phyloP scores from a whole-genome alignment of 2,888 invertebrate genomes.

The Scaptomyza cyrtandrae region DNA sequence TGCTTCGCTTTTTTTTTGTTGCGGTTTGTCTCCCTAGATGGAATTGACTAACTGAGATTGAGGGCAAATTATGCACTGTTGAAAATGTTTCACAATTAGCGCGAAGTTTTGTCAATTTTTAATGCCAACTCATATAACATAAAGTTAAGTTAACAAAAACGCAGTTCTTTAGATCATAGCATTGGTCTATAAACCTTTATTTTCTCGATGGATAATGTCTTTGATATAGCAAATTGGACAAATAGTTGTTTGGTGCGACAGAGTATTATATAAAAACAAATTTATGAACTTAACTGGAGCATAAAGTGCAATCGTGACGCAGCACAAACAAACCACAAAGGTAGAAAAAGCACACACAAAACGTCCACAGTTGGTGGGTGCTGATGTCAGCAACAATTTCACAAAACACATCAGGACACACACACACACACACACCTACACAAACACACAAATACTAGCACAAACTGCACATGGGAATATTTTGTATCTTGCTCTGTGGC shows the following conservation, averaged over 20 bases:
- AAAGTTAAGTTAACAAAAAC: not conserved
- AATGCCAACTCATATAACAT: not conserved
- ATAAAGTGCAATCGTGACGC: slow-evolving; percentile 17
- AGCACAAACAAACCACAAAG: slow-evolving; percentile 33
- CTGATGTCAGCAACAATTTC: slow-evolving; percentile 64
- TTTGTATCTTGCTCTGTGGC: slow-evolving; percentile 20
- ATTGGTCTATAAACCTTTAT: not conserved
- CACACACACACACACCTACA: not conserved
- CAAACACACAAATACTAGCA: not conserved
- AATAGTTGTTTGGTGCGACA: not conserved
- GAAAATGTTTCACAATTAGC: slow-evolving; percentile 56
- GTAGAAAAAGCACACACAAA: not conserved
- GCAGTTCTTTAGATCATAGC: not conserved
- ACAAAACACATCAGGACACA: not conserved
- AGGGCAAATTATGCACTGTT: slow-evolving; percentile 51
- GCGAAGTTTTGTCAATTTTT: slow-evolving; percentile 18
- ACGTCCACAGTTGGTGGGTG: slow-evolving; percentile 22
- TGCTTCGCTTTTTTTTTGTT: slow-evolving; percentile 33
- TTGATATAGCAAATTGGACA: not conserved
- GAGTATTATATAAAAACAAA: slow-evolving; percentile 9
- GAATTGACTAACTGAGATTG: slow-evolving; percentile 44
- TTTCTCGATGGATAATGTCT: not conserved
- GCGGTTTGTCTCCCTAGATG: slow-evolving; percentile 30
- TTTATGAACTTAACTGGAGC: slow-evolving; percentile 7
- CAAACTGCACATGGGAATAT: slow-evolving; percentile 9